Evolutionary conservation across 2,113 vertebrate species (phyloP).

Genomic region (Oncorhynchus tshawytscha): DNA sequence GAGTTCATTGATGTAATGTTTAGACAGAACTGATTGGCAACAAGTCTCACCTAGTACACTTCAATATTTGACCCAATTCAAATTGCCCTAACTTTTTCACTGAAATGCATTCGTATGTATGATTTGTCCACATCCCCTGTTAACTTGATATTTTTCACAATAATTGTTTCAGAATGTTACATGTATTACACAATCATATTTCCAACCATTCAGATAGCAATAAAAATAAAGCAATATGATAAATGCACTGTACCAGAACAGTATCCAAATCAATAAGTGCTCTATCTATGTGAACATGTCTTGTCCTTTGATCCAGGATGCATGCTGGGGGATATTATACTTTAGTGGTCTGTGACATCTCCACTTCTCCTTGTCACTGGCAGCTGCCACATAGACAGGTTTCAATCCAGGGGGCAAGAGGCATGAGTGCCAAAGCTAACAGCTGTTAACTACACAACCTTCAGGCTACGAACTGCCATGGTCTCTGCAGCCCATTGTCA

Average conservation of each 20-base stretch:
- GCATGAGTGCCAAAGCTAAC: conserved; percentile 73
- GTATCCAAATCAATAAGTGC: conserved; percentile 53
- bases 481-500: conserved; percentile 80
- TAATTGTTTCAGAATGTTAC: background rate
- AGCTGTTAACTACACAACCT: conserved; percentile 79
- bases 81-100: background rate
- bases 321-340: conserved; percentile 51
- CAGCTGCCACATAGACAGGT: conserved; percentile 67
- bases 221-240: background rate
- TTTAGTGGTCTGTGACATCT: conserved; percentile 58
- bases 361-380: conserved; percentile 45
- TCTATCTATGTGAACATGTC: conserved; percentile 50
- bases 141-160: background rate
- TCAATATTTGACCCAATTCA: too few relatives aligned
- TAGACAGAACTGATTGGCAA: background rate
- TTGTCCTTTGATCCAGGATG: conserved; percentile 45
- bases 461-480: conserved; percentile 68
- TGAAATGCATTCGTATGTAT: background rate
- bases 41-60: background rate
- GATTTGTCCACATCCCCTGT: background rate
- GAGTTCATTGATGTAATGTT: conserved; percentile 10
- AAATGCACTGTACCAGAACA: conserved; percentile 25
- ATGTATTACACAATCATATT: background rate
- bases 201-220: background rate
- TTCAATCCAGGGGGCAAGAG: conserved; percentile 67